Conservation (phyloP, 2,888 invertebrate genomes). For the Bimastos eiseni region DNA sequence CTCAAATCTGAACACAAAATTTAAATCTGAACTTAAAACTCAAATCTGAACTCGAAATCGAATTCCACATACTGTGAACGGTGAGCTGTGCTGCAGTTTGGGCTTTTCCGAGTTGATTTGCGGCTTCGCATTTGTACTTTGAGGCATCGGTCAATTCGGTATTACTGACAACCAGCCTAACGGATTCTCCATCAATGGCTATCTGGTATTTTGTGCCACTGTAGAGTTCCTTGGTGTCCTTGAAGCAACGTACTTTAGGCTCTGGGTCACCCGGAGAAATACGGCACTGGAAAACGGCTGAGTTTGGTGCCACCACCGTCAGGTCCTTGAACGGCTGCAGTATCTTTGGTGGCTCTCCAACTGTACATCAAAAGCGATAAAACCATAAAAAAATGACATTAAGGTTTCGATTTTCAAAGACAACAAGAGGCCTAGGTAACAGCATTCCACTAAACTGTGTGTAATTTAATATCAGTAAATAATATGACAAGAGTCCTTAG, state of each 20-base stretch:
- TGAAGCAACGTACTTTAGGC: conserved; percentile 44
- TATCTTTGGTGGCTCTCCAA: conserved; percentile 42
- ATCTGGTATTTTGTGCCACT: conserved; percentile 40
- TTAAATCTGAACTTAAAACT: neutral
- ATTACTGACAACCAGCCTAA: conserved; percentile 75
- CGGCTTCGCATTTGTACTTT: conserved; percentile 72
- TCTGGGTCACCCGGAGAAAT: conserved; percentile 44
- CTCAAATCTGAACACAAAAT: neutral
- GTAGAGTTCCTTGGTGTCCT: conserved; percentile 57
- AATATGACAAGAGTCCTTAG: neutral
- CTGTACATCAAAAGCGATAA: conserved; percentile 15
- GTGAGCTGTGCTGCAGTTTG: conserved; percentile 72
- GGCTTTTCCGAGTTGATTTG: conserved; percentile 71
- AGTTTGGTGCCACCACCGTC: conserved; percentile 38
- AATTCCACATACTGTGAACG: conserved; percentile 65
- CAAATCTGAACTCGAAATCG: neutral
- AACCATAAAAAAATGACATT: neutral
- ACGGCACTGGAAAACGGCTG: conserved; percentile 43
- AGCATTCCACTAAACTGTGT: neutral
- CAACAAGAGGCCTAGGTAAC: neutral
- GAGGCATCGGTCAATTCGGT: conserved; percentile 76
- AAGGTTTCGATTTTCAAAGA: neutral
- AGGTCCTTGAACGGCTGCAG: conserved; percentile 40
- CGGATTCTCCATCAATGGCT: conserved; percentile 32
- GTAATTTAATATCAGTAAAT: neutral